Evolutionary conservation across 2,888 invertebrate genomes (phyloP), one percentile per base, ranked within the genome.

Genomic region (Julus scandinavius): DNA sequence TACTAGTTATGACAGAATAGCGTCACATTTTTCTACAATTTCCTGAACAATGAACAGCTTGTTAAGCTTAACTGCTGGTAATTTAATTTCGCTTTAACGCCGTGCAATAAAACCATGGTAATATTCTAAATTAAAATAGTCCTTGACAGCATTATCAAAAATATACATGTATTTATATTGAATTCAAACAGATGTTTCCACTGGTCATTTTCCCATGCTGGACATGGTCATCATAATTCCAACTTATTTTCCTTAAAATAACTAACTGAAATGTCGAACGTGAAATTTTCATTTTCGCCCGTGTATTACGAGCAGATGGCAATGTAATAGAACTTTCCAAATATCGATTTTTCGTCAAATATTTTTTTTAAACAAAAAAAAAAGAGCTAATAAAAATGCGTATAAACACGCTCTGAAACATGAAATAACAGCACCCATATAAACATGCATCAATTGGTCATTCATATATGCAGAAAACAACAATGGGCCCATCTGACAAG

Each of bases 261-360:
- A 6, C 58, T 2, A 63, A 54, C 54, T 54, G 41, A 45, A 45
- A 45, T 45, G 41, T 54, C 9, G 54, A 15, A 15, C 54, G 6
- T 11, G 11, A 54, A 54, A 54, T 54, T n/a, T n/a, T 17, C 58
- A n/a, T 63, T 17, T 63, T 17, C 58, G n/a, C 3, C n/a, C 11
- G 58, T n/a, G 58, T 63, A 17, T n/a, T 17, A 63, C 5, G 2
- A 17, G n/a, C 58, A 63, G 58, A 63, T 63, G 58, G 58, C 58
- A 17, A n/a, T 63, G 58, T 63, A n/a, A 17, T n/a, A n/a, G 58
- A 63, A 63, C n/a, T n/a, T n/a, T 6, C 58, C n/a, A 17, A 2
- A n/a, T 63, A 63, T 63, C 58, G 58, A 63, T 63, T 63, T 63
- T 63, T 17, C 58, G 58, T 63, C 58, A 63, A 63, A 63, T n/a